phyloP scores from a whole-genome alignment of 2,888 invertebrate species.

The Baronia brevicornis region DNA sequence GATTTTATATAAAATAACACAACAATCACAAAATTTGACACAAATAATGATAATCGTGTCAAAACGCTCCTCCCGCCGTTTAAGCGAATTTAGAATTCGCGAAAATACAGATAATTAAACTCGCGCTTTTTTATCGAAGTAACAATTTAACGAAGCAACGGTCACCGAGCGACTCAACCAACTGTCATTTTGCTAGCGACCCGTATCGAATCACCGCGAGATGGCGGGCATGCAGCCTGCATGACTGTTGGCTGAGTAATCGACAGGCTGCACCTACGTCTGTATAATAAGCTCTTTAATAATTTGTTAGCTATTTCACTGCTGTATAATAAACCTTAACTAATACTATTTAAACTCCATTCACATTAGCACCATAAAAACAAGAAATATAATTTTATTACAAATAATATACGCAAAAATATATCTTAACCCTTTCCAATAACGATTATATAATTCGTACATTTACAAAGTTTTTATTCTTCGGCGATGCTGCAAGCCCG shows the following conservation, averaged over 20 bases:
- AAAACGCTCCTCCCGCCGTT: conserved; percentile 27
- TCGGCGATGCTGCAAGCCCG: no score
- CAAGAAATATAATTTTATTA: no score
- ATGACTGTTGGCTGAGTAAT: conserved; percentile 64
- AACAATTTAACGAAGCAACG: conserved; percentile 60
- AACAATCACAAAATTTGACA: conserved; percentile 55
- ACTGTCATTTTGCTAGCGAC: conserved; percentile 30
- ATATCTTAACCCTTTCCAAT: no score
- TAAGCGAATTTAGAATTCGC: conserved; percentile 14
- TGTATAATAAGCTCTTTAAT: conserved; percentile 32
- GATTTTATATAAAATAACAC: conserved; percentile 41
- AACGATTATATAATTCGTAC: no score
- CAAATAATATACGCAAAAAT: no score
- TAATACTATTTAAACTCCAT: no score
- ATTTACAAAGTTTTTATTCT: no score
- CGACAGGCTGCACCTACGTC: conserved; percentile 55
- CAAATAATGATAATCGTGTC: conserved; percentile 23
- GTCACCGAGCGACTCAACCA: conserved; percentile 46
- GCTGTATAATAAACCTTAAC: conserved; percentile 6
- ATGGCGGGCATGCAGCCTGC: conserved; percentile 45
- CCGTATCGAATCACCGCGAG: conserved; percentile 37
- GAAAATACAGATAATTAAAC: conserved; percentile 14
- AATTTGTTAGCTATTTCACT: conserved; percentile 12
- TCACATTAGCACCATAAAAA: no score
- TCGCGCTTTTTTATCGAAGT: conserved; percentile 18